Conservation (phyloP, 2,113 vertebrate genomes). For the Channa maculata region DNA sequence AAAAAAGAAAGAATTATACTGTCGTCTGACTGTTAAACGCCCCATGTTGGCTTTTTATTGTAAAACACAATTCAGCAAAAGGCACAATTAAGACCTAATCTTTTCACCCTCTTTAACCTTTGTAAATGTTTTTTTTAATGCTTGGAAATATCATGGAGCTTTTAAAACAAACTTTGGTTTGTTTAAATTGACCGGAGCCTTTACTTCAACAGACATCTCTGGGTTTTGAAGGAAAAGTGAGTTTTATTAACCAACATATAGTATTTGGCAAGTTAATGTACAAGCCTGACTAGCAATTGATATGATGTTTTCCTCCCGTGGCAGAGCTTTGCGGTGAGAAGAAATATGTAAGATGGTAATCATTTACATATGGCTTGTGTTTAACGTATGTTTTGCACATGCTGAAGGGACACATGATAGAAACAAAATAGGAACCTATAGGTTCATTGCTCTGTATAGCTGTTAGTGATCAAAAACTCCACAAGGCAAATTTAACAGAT, state of each 20-base stretch:
- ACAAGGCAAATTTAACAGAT: too few relatives aligned
- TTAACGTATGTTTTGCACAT: too few relatives aligned
- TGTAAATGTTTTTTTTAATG: not conserved
- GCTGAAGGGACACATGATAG: too few relatives aligned
- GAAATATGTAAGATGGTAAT: too few relatives aligned
- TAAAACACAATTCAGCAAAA: not conserved
- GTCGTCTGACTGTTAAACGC: not conserved
- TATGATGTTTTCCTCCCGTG: not conserved
- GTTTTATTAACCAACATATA: not conserved
- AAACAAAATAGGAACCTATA: too few relatives aligned
- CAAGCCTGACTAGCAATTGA: not conserved
- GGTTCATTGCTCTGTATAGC: too few relatives aligned
- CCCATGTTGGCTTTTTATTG: not conserved
- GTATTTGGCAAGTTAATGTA: not conserved
- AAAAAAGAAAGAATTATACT: too few relatives aligned
- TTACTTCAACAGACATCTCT: not conserved
- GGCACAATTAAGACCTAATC: not conserved
- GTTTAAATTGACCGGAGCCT: not conserved
- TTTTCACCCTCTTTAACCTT: constrained; percentile 20
- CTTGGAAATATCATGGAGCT: constrained; percentile 17
- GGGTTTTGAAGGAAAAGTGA: too few relatives aligned
- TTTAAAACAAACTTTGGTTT: not conserved
- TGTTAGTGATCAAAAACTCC: too few relatives aligned
- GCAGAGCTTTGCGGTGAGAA: too few relatives aligned
- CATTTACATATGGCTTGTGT: too few relatives aligned